A percentile compares a stretch with the other conserved stretches of the same genome.
These are phyloP conservation scores for Aptenodytes patagonicus DNA, from an alignment of 2,113 vertebrate species.

Conservation along the genomic window DNA sequence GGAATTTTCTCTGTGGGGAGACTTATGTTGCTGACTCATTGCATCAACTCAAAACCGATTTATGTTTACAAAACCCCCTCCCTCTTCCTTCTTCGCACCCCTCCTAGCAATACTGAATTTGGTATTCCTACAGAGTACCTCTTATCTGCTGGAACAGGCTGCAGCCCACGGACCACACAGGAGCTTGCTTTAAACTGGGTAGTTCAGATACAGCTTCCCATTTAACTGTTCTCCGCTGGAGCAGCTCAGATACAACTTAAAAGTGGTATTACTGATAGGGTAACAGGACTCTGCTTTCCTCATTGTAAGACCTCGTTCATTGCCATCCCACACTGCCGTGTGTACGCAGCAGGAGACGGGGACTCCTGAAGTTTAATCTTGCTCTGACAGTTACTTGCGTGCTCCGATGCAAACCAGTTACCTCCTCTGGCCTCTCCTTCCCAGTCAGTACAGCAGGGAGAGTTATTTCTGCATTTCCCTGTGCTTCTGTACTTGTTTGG, in stretches of 20 bases:
- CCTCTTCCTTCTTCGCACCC: not conserved
- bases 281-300: not conserved
- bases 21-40: slow-evolving; percentile 56
- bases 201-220: not conserved
- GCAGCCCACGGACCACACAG: not conserved
- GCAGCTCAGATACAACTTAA: not conserved
- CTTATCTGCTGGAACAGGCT: not conserved
- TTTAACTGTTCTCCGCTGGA: not conserved
- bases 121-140: not conserved
- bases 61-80: not conserved
- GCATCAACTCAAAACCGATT: slow-evolving; percentile 41
- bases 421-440: rapidly evolving
- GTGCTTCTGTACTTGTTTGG: rapidly evolving
- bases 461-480: not conserved
- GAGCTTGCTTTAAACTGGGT: not conserved
- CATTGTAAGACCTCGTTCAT: rapidly evolving
- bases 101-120: not conserved
- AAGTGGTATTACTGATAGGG: not conserved
- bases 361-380: not conserved
- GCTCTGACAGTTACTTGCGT: rapidly evolving
- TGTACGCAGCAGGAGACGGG: rapidly evolving
- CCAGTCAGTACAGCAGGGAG: too few relatives aligned
- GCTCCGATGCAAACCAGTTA: rapidly evolving
- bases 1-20: slow-evolving; percentile 58
- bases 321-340: rapidly evolving